Evolutionary conservation across 2,113 vertebrate species (phyloP), one percentile per base, ranked within the genome.

Genomic region (Poeciliopsis prolifica): DNA sequence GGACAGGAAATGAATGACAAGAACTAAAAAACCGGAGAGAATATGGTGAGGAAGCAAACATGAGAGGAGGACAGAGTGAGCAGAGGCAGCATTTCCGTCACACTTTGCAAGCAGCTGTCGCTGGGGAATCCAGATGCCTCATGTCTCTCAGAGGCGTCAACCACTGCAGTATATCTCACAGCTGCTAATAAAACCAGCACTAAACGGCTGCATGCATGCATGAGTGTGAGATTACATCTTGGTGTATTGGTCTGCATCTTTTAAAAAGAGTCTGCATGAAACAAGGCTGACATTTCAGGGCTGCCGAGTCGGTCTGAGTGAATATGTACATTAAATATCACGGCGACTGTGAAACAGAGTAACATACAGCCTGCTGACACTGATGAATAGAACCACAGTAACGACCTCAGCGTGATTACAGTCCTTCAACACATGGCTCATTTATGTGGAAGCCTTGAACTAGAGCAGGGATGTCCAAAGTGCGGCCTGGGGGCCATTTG

Each of bases 41-140:
- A 69, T 48, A 83, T 72, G 31, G 71, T 44, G 70, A 62, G 35
- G 86, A 60, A 61, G 77, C 61, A 80, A 40, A 40, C 28, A 29
- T 58, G 29, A 61, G 37, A 74, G 31, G 63, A 51, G 74, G 8
- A 51, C 19, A 42, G 80, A 66, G 60, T 0, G 40, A 77, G 44
- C 8, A n/a, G 17, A 40, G 60, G 74, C 83, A 80, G 72, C 87
- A 82, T 92, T 89, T 93, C 77, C 86, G 75, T 87, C 69, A 83
- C 76, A 86, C 74, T 90, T 79, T 87, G 42, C 73, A 75, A 78
- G 69, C 29, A 26, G 72, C 82, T 88, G 85, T 88, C 81, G 73
- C 15, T 70, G 75, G 80, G 75, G 64, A 81, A 79, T 76, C 74
- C 79, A 85, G 78, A 84, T 37, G 72, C 74, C 65, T 79, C 85